These are phyloP conservation scores for Ridgeia piscesae DNA, from an alignment of 1,140 invertebrate species.

Conservation along the genomic window DNA sequence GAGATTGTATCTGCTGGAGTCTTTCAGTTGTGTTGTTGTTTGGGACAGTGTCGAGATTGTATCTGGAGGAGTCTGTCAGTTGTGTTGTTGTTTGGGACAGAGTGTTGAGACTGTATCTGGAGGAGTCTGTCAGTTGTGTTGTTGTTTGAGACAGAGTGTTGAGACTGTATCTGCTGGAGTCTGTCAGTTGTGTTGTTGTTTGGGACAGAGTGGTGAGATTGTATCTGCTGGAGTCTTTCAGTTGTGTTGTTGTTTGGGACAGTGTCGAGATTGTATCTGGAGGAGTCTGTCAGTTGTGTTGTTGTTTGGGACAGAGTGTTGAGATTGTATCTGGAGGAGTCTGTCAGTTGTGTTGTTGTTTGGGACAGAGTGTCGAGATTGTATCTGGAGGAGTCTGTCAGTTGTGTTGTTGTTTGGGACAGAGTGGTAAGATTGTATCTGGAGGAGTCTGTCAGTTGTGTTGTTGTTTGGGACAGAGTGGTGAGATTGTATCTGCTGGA, in stretches of 20 bases:
- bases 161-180: not conserved
- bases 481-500: slow-evolving; percentile 56
- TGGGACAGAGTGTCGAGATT: not conserved
- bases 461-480: no score
- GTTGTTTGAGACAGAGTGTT: not conserved
- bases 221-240: not conserved
- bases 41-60: not conserved
- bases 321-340: no score
- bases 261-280: not conserved
- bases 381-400: no score
- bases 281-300: not conserved
- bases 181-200: not conserved
- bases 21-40: slow-evolving; percentile 6
- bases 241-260: not conserved
- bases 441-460: not conserved
- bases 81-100: no score
- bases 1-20: not conserved
- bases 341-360: not conserved
- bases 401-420: not conserved
- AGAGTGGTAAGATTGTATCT: not conserved
- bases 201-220: not conserved
- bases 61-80: not conserved
- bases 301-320: not conserved
- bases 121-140: not conserved
- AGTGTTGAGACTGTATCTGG: no score